Evolutionary conservation across 2,888 invertebrate genomes (phyloP), one percentile per base, ranked within the genome.

Genomic region (Poecilus cupreus): DNA sequence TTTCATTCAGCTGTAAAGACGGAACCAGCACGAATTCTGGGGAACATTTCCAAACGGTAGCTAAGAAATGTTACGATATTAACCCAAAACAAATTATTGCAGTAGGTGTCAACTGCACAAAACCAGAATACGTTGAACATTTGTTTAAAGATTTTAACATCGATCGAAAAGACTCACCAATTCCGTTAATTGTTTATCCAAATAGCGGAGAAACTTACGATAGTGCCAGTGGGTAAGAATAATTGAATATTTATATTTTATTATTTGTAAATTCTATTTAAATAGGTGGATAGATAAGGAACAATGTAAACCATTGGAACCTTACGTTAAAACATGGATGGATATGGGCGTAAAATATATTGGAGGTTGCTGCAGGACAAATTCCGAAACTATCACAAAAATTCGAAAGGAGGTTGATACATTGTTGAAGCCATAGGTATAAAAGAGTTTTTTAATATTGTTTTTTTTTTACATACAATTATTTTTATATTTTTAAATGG

Each of bases 311-410:
- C 90, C 93, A 0, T 90, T 96, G 0, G 93, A 93, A 82, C 90
- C 91, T 51, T 94, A 93, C 86, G 92, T 96, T 10, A 90, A 92
- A n/a, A 93, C 94, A 84, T 97, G 97, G 97, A 87, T 95, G 72
- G 91, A 93, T 75, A 88, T 94, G 54, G 97, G 96, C 0, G 95
- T 94, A 49, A 91, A 92, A 82, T 95, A 94, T 86, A 92, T 98
- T 70, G 97, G 97, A 11, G 97, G 97, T 0, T 98, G 97, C 86
- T 98, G 97, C 87, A 92, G 96, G 84, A 94, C 96, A 0, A 93
- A 93, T 85, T 94, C 96, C 0, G 91, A 93, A 0, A 96, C 97
- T 87, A 94, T 97, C 49, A 89, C 90, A 3, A 91, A 92, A 83
- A 95, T 96, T 83, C 90, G 92, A 74, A 91, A 92, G 84, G 91